These are phyloP conservation scores for Lasioglossum malachurum DNA, from an alignment of 2,888 invertebrate genomes.

Conservation along the genomic window DNA sequence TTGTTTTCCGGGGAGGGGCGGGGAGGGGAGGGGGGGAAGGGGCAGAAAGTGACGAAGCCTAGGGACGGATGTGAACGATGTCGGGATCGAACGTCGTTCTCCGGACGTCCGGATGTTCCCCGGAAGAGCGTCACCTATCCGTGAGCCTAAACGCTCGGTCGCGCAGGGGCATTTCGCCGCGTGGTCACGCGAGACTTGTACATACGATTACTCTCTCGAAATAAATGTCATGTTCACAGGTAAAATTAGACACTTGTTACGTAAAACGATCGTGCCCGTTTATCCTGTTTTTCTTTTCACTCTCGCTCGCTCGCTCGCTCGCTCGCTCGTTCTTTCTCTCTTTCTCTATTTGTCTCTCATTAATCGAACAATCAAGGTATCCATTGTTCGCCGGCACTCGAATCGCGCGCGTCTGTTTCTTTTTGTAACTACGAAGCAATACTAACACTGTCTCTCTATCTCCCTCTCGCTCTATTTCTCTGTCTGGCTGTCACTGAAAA, in stretches of 20 bases:
- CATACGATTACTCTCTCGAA: conserved; percentile 51
- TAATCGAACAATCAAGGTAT: not conserved
- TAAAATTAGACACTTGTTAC: conserved; percentile 50
- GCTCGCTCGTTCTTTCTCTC: not conserved
- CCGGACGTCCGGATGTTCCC: conserved; percentile 28
- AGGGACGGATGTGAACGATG: conserved; percentile 22
- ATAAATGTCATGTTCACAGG: conserved; percentile 63
- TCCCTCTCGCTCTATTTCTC: not conserved
- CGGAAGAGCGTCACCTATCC: conserved; percentile 32
- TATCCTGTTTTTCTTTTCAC: not conserved
- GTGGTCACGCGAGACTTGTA: conserved; percentile 59
- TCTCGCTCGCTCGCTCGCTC: not conserved
- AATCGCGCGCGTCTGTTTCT: not conserved
- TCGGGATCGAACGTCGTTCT: not conserved
- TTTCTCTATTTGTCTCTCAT: not conserved
- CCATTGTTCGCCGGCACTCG: conserved; percentile 19
- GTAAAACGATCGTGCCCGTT: conserved; percentile 41
- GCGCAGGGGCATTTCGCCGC: conserved; percentile 39
- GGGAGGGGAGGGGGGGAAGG: not conserved
- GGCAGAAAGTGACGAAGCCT: conserved; percentile 37
- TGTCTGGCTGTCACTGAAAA: not conserved
- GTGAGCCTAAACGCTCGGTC: conserved; percentile 56
- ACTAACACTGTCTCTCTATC: not conserved
- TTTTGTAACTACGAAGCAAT: conserved; percentile 23
- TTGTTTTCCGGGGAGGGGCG: not conserved